Base-by-base conservation (phyloP, 1,140 invertebrate species). In the Micrasema minimum region DNA sequence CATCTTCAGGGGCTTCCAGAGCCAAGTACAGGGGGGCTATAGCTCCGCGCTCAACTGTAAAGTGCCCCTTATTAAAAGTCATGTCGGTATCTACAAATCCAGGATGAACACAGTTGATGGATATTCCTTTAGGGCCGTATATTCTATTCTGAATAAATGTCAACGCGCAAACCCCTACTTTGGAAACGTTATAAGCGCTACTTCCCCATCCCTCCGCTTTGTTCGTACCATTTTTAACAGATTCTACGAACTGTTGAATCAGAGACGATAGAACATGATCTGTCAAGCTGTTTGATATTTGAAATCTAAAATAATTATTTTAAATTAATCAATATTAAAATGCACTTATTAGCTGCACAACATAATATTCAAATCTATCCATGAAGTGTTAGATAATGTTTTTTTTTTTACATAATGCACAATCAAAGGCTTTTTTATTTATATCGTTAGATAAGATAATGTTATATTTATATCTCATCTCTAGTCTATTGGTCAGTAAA, bases 31-130 rank as follows among this genome's bases (percentile, higher is more conserved):
- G 71, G 1, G 83, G 79, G 0, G 81, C 81, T 0, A 53, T 61
- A 0, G 83, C 80, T 7, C 90, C 92, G 79, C 90, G 72, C 68
- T 92, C 90, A 59, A 89, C 88, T 6, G 88, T 88, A 9, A 91
- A 79, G 0, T 77, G 79, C 7, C 91, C 91, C 77, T 88, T 89
- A 71, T 91, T 88, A 41, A 85, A 88, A 1, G 87, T 85, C 91
- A 93, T 91, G 75, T 92, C 91, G 1, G 92, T 93, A 75, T 88
- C 85, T 7, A 93, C 91, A 80, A 89, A 92, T 0, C 87, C 88
- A 1, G 88, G 88, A 76, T 90, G 88, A 45, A 90, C 89, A 55
- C 86, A 81, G 85, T 92, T 92, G 0, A 92, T 85, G 57, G 90
- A 83, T 31, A 91, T 85, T 77, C 90, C 89, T 66, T 86, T 85